Percentiles rank a stretch among this genome's conserved stretches.
phyloP scores from a whole-genome alignment of 2,888 invertebrate genomes.

The Prosapia bicincta region DNA sequence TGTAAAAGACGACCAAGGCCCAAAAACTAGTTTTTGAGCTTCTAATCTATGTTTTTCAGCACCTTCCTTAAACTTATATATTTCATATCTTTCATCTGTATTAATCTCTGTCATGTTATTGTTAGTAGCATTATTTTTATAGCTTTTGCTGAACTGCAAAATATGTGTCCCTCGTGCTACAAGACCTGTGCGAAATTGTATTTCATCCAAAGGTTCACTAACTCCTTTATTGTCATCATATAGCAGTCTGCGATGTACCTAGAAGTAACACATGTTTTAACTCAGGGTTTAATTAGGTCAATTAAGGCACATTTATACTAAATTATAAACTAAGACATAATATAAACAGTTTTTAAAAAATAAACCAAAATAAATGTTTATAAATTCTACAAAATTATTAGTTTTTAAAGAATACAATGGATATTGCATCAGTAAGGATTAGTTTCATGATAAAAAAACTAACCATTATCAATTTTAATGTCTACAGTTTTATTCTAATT shows the following conservation, averaged over 20 bases:
- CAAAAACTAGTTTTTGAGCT: constrained; percentile 11
- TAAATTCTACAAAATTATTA: no score
- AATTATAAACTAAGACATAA: no score
- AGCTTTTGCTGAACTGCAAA: constrained; percentile 33
- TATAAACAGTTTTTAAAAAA: no score
- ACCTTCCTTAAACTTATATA: constrained; percentile 17
- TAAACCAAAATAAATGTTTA: no score
- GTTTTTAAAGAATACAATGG: no score
- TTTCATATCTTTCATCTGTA: background rate
- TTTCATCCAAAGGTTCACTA: constrained; percentile 66
- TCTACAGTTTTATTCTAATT: no score
- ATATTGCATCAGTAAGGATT: no score
- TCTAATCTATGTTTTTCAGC: constrained; percentile 6
- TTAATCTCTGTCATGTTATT: background rate
- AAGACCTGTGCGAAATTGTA: constrained; percentile 53
- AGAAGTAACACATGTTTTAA: background rate
- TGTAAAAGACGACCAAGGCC: constrained; percentile 23
- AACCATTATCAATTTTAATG: no score
- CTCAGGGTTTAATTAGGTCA: no score
- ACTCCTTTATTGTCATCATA: constrained; percentile 70
- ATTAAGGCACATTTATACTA: no score
- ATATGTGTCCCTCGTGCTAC: constrained; percentile 54
- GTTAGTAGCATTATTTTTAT: constrained; percentile 11
- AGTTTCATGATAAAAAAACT: no score
- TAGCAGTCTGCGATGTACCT: constrained; percentile 61